phyloP scores from a whole-genome alignment of 1,140 invertebrate species.

The Oedothorax gibbosus region DNA sequence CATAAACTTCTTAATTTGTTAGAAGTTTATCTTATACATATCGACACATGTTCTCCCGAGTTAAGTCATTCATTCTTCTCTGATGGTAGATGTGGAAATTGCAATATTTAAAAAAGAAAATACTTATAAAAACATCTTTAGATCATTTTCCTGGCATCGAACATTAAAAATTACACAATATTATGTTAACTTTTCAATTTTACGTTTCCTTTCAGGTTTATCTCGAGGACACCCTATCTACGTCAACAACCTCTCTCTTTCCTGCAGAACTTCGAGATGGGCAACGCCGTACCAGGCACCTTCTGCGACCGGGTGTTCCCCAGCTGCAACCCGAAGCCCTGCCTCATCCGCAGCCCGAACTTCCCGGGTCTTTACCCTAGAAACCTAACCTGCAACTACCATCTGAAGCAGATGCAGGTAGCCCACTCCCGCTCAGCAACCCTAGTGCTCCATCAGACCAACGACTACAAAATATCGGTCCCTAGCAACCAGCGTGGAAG shows the following conservation, averaged over 20 bases:
- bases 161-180: no score
- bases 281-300: slow-evolving; percentile 43
- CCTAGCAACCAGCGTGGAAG: slow-evolving; percentile 31
- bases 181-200: no score
- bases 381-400: slow-evolving; percentile 63
- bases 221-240: no score
- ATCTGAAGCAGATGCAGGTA: slow-evolving; percentile 53
- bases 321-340: slow-evolving; percentile 56
- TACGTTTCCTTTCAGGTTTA: no score
- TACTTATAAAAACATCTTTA: no score
- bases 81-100: no score
- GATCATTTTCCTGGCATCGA: no score
- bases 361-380: slow-evolving; percentile 63
- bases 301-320: slow-evolving; percentile 62
- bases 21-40: no score
- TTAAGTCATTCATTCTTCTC: no score
- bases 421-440: slow-evolving; percentile 46
- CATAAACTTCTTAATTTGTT: no score
- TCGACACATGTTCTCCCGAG: no score
- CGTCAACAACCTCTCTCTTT: not conserved
- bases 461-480: slow-evolving; percentile 64
- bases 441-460: slow-evolving; percentile 56
- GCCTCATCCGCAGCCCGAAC: slow-evolving; percentile 61
- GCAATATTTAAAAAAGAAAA: no score
- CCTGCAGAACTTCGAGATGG: not conserved